phyloP scores from a whole-genome alignment of 2,797 vertebrate species.

The Syngnathus acus region DNA sequence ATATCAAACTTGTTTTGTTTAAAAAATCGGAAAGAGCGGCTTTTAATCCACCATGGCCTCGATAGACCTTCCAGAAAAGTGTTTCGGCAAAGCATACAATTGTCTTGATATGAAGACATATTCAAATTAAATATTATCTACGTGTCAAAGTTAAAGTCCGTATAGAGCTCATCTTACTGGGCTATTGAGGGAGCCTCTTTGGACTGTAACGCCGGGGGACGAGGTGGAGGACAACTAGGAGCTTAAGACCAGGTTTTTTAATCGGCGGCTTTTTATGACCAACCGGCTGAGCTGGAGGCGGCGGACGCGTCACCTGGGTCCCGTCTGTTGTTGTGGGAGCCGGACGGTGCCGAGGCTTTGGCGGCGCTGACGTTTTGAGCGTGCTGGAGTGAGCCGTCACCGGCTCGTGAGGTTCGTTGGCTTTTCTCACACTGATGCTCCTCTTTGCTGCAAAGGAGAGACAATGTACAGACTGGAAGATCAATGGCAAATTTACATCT shows the following conservation, averaged over 20 bases:
- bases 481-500: neutral
- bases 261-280: slow-evolving; percentile 35
- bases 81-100: too few species aligned
- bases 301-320: slow-evolving; percentile 3
- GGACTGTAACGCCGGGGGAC: slow-evolving; percentile 55
- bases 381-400: slow-evolving; percentile 41
- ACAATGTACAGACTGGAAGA: neutral
- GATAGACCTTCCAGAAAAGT: too few species aligned
- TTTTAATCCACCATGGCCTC: too few species aligned
- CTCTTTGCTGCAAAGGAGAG: slow-evolving; percentile 47
- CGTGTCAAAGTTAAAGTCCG: neutral
- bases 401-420: slow-evolving; percentile 30
- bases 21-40: too few species aligned
- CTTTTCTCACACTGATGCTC: slow-evolving; percentile 22
- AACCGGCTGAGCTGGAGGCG: slow-evolving; percentile 1
- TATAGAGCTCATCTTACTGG: slow-evolving; percentile 32
- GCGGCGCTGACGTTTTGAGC: slow-evolving; percentile 16
- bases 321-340: neutral
- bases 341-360: slow-evolving; percentile 20
- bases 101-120: neutral
- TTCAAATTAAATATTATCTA: neutral
- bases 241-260: slow-evolving; percentile 54
- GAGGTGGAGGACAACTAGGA: slow-evolving; percentile 69
- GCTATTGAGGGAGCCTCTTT: slow-evolving; percentile 49
- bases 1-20: too few species aligned